phyloP scores from a whole-genome alignment of 2,113 vertebrate genomes.

The Muntiacus muntjak region DNA sequence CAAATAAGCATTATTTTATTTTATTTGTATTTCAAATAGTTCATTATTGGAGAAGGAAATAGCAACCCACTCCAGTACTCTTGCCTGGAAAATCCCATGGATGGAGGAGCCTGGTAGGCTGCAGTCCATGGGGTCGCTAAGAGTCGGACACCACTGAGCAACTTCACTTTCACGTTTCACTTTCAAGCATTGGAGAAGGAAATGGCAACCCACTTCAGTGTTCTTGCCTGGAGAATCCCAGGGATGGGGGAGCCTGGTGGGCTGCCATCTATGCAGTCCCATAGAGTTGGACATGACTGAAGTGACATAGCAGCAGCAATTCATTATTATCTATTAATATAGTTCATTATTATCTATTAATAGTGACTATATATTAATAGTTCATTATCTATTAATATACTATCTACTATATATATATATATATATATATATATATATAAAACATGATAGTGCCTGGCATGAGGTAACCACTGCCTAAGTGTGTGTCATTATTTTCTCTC shows the following conservation, averaged over 20 bases:
- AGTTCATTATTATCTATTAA: not conserved
- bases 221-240: too few species aligned
- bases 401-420: not conserved
- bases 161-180: too few species aligned
- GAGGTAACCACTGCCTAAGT: not conserved
- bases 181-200: too few species aligned
- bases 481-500: not conserved
- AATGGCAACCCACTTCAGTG: too few species aligned
- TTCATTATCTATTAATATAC: not conserved
- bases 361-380: not conserved
- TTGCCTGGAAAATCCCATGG: too few species aligned
- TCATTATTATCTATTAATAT: not conserved
- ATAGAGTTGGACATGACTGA: too few species aligned
- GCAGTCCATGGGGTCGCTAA: too few species aligned
- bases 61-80: too few species aligned
- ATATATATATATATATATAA: not conserved
- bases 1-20: not conserved
- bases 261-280: too few species aligned
- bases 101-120: too few species aligned
- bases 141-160: too few species aligned
- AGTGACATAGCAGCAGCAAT: not conserved
- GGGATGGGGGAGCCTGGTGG: too few species aligned
- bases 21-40: not conserved
- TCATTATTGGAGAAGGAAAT: not conserved
- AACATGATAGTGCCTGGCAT: not conserved